phyloP scores from a whole-genome alignment of 2,113 vertebrate species.

The Salvator merianae region DNA sequence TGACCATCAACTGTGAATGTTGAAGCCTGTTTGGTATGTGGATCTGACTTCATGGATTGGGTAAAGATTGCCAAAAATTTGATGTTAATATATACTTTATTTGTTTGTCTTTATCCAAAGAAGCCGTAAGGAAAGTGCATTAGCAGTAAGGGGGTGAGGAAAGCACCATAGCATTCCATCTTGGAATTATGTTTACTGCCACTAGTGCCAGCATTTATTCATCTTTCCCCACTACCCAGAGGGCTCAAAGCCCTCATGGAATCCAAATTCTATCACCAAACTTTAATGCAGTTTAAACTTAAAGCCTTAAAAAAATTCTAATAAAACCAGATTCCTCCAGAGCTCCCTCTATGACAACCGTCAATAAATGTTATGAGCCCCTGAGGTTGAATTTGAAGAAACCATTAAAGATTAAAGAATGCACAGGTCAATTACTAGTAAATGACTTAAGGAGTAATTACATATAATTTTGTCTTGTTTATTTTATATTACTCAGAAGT shows the following conservation, averaged over 20 bases:
- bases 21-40: not conserved
- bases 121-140: not conserved
- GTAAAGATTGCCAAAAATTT: not conserved
- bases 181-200: not conserved
- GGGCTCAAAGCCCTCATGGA: constrained; percentile 31
- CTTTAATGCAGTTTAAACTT: constrained; percentile 59
- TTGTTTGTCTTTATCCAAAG: not conserved
- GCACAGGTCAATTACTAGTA: constrained; percentile 74
- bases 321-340: constrained; percentile 68
- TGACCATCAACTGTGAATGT: not conserved
- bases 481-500: constrained; percentile 73
- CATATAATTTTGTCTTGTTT: constrained; percentile 74
- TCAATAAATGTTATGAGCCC: constrained; percentile 72
- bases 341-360: constrained; percentile 67
- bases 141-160: not conserved
- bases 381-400: constrained; percentile 73
- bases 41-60: not conserved
- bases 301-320: constrained; percentile 66
- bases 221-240: not conserved
- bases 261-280: constrained; percentile 59
- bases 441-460: constrained; percentile 73
- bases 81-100: not conserved
- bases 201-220: not conserved
- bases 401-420: constrained; percentile 76
- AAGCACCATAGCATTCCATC: not conserved